A percentile compares a stretch with the other conserved stretches of the same genome.
Conservation (phyloP, 1,140 invertebrate species). For the Procambarus clarkii region DNA sequence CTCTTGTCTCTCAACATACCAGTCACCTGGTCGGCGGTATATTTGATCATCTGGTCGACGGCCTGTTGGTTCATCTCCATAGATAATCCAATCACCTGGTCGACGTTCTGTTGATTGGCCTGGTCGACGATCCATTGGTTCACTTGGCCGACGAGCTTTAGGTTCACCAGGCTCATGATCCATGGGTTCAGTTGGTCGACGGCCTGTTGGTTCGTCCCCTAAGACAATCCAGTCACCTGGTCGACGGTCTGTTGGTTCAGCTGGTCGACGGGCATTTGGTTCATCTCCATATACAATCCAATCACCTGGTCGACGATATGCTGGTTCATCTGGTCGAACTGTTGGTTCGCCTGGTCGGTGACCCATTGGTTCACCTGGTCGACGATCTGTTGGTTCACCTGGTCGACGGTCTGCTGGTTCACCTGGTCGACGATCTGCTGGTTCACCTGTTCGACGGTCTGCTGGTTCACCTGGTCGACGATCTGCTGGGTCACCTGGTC, state of each 20-base stretch:
- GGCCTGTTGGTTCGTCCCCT: slow-evolving; percentile 3
- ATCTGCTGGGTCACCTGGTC: slow-evolving; percentile 6
- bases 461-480: slow-evolving; percentile 21
- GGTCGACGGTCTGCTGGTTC: slow-evolving; percentile 10
- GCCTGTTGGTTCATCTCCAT: slow-evolving; percentile 11
- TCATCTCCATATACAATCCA: neutral
- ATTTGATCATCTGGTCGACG: neutral
- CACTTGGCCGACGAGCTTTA: slow-evolving; percentile 16
- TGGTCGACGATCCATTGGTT: slow-evolving; percentile 43
- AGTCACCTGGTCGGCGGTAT: slow-evolving; percentile 7
- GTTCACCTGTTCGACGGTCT: neutral
- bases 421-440: slow-evolving; percentile 20
- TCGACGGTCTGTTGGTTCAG: slow-evolving; percentile 15
- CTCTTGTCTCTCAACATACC: neutral
- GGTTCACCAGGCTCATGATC: slow-evolving; percentile 25
- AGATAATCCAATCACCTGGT: slow-evolving; percentile 36
- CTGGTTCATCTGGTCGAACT: slow-evolving; percentile 27
- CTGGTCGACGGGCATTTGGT: slow-evolving; percentile 12
- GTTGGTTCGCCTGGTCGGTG: neutral
- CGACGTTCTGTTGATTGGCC: slow-evolving; percentile 28
- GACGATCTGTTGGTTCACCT: slow-evolving; percentile 30
- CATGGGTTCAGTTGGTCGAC: slow-evolving; percentile 20
- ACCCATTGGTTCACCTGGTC: slow-evolving; percentile 15
- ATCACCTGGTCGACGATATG: slow-evolving; percentile 24
- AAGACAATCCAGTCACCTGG: slow-evolving; percentile 19